Conservation (phyloP, 2,797 vertebrate genomes). For the Dermochelys coriacea region DNA sequence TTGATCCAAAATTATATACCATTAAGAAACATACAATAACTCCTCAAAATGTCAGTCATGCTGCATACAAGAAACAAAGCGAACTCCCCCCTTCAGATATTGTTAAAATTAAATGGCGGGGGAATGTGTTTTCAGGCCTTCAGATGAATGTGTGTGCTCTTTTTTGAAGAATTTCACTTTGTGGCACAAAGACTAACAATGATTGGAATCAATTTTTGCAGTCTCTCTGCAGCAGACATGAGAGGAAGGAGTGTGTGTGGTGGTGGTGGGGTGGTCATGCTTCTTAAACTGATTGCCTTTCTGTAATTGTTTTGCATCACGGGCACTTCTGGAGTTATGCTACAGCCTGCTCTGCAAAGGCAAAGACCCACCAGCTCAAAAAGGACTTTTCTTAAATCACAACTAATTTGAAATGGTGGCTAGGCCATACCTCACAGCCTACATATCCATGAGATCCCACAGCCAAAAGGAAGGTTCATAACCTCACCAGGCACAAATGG, state of each 20-base stretch:
- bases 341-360: neutral
- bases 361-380: neutral
- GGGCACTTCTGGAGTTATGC: neutral
- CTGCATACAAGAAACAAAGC: neutral
- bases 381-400: neutral
- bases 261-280: neutral
- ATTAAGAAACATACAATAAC: neutral
- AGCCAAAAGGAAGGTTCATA: neutral
- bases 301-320: neutral
- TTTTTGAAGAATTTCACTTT: neutral
- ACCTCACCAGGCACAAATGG: neutral
- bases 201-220: neutral
- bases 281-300: neutral
- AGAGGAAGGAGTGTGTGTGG: neutral
- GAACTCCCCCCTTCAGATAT: neutral
- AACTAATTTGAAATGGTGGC: neutral
- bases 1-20: neutral
- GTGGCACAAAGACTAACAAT: accelerated
- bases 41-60: neutral
- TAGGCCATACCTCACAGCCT: too few relatives aligned
- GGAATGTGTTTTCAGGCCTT: neutral
- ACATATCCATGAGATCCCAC: neutral
- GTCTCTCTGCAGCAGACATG: neutral
- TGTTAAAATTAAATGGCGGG: neutral
- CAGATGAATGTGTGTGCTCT: accelerated